These are phyloP conservation scores for Trematomus loennbergii DNA, from an alignment of 2,113 vertebrate genomes.

Conservation along the genomic window DNA sequence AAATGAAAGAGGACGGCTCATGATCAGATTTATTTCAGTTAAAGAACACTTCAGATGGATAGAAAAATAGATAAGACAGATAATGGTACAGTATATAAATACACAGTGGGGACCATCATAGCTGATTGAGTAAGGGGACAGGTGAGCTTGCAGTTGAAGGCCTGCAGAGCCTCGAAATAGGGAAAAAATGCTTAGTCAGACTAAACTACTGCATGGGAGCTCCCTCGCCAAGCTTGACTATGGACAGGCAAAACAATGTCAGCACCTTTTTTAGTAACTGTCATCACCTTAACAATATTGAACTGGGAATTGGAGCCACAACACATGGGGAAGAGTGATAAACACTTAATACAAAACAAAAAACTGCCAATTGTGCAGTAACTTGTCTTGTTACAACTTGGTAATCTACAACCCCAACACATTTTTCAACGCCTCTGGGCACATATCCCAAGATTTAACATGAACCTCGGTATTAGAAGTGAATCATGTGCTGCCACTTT, in stretches of 20 bases:
- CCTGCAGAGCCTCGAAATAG: neutral
- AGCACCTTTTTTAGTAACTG: conserved; percentile 59
- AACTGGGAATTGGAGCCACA: conserved; percentile 59
- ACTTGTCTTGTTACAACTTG: neutral
- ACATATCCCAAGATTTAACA: neutral
- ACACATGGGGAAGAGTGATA: conserved; percentile 5
- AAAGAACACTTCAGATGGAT: neutral
- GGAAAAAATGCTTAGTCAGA: conserved; percentile 3
- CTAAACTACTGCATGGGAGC: conserved; percentile 17
- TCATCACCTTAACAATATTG: conserved; percentile 59
- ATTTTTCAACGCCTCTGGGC: neutral
- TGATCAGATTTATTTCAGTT: neutral
- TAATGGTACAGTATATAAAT: conserved; percentile 23
- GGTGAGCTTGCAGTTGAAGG: conserved; percentile 14
- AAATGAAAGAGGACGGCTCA: neutral
- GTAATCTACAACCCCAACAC: neutral
- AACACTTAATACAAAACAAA: conserved; percentile 13
- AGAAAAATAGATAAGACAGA: conserved; percentile 2
- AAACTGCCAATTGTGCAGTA: neutral
- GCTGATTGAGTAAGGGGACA: conserved; percentile 4
- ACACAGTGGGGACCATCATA: neutral
- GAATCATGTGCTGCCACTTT: neutral
- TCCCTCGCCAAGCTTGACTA: conserved; percentile 29
- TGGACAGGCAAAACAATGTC: conserved; percentile 47
- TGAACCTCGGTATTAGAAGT: neutral